Evolutionary conservation across 1,140 invertebrate species (phyloP), one percentile per base, ranked within the genome.

Genomic region (Trichonephila clavipes): DNA sequence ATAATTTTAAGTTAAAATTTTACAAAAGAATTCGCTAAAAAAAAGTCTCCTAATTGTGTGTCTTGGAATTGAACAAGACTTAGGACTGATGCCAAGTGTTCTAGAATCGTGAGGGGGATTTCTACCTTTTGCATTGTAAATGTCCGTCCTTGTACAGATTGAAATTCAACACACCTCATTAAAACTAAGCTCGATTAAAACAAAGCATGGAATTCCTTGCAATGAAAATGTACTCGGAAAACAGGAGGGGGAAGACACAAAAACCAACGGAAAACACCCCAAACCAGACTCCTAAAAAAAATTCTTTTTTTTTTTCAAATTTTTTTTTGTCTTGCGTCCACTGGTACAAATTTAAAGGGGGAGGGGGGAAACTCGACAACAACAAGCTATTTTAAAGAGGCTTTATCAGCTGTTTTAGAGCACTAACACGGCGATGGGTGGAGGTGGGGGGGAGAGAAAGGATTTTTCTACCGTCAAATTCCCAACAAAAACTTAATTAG

Each of bases 321-420:
- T 88, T 85, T 93, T 93, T 93, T 93, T 93, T 64, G 0, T 19
- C 69, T 72, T 58, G 19, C n/a, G 44, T 40, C 61, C 34, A 62
- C 44, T 34, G 64, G 82, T 90, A 81, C 83, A 82, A 90, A 82
- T 82, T 81, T 62, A 90, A 81, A 82, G 69, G 24, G 58, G 12
- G 58, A 16, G 19, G 12, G 58, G 19, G 19, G 69, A 66, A 72
- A 72, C 24, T 24, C 90, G 44, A 81, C 69, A 87, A 83, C 82
- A 59, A 86, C 91, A 92, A 92, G 91, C 82, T 66, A 64, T 92
- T 93, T 93, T 93, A 93, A 93, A 93, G 92, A 88, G 92, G 62
- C 85, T 88, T 93, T 93, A 93, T 93, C 92, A 93, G 92, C 92
- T 93, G 92, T 93, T 93, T 93, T 93, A 93, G 86, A 93, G 86